Conservation (phyloP, 2,113 vertebrate genomes). For the Oriolus oriolus region DNA sequence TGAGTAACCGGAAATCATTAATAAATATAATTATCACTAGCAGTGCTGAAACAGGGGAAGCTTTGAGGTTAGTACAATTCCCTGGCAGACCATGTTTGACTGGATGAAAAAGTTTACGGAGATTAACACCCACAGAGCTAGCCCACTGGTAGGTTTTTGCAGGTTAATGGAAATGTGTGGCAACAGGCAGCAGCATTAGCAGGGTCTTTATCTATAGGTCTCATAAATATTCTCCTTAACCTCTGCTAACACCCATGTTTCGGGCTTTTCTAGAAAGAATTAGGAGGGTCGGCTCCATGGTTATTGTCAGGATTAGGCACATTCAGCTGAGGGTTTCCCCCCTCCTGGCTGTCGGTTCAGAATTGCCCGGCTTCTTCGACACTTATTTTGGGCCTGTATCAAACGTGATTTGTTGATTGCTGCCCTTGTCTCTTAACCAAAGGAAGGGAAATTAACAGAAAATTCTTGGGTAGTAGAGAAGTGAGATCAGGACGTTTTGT, state of each 20-base stretch:
- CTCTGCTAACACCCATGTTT: neutral
- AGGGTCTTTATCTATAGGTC: conserved; percentile 17
- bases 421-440: neutral
- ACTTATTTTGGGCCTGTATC: neutral
- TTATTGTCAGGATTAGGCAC: neutral
- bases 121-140: conserved; percentile 22
- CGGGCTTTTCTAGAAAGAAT: conserved; percentile 7
- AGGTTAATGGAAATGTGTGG: conserved; percentile 49
- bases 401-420: neutral
- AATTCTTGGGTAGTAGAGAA: neutral
- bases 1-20: conserved; percentile 2
- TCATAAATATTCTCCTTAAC: conserved; percentile 33
- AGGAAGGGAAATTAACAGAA: neutral
- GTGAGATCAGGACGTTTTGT: neutral
- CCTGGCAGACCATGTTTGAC: neutral
- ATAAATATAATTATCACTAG: neutral
- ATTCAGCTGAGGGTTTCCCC: neutral
- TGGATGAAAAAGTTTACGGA: neutral
- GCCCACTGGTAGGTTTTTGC: conserved; percentile 5
- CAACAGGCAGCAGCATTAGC: conserved; percentile 22
- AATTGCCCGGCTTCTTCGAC: neutral
- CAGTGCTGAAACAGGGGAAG: neutral
- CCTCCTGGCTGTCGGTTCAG: accelerated
- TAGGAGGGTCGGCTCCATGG: neutral
- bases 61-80: neutral